These are phyloP conservation scores for Coreius guichenoti DNA, from an alignment of 2,797 vertebrate genomes.

Conservation along the genomic window DNA sequence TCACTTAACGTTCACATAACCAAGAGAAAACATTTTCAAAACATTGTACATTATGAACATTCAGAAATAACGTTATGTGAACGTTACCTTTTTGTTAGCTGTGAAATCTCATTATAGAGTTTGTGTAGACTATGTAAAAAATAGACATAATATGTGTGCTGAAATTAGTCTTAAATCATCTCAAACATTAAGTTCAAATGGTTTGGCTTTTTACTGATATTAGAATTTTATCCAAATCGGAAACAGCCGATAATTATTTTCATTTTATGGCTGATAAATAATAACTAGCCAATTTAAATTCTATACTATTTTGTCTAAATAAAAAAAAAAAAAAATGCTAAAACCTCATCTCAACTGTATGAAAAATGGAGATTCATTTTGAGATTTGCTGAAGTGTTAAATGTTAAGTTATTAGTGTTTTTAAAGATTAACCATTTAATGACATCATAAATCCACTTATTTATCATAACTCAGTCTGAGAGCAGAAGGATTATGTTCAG, in stretches of 20 bases:
- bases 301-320: not conserved
- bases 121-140: not conserved
- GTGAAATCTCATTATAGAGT: not conserved
- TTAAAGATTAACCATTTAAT: not conserved
- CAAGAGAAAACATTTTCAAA: too few relatives aligned
- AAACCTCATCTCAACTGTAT: not conserved
- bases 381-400: not conserved
- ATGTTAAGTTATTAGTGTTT: not conserved
- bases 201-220: not conserved
- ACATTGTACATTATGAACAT: too few relatives aligned
- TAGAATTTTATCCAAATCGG: not conserved
- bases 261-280: not conserved
- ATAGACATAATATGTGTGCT: not conserved
- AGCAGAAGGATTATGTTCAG: not conserved
- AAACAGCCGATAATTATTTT: not conserved
- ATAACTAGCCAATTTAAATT: not conserved
- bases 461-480: too few relatives aligned
- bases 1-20: too few relatives aligned
- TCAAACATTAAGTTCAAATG: not conserved
- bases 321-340: not conserved
- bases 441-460: too few relatives aligned
- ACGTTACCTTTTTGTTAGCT: too few relatives aligned
- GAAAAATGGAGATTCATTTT: not conserved
- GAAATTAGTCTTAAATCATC: not conserved
- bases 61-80: too few relatives aligned